Evolutionary conservation across 92 coral and sea anemone genomes (phyloP).

Genomic region (Parazoanthus atlanticus): DNA sequence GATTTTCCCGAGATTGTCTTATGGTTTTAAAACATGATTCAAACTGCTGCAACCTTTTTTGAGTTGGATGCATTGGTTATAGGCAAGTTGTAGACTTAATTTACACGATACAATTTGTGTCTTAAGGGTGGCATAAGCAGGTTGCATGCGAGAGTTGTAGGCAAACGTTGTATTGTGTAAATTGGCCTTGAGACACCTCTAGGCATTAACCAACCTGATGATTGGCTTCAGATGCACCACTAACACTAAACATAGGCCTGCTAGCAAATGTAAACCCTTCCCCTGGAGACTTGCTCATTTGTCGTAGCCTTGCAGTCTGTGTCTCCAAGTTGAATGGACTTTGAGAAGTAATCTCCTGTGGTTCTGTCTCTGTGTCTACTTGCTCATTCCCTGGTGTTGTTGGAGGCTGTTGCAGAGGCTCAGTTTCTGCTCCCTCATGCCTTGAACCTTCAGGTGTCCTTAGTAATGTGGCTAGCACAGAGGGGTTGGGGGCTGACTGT

Average conservation of each 20-base stretch:
- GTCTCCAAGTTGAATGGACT: slow-evolving; percentile 77
- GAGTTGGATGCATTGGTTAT: too few species aligned
- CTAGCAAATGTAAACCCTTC: slow-evolving; percentile 85
- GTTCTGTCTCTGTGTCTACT: slow-evolving; percentile 44
- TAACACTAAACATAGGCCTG: slow-evolving; percentile 76
- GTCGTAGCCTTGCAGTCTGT: slow-evolving; percentile 68
- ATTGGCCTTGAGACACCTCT: too few species aligned
- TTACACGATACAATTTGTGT: too few species aligned
- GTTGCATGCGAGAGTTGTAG: too few species aligned
- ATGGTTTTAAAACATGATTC: too few species aligned
- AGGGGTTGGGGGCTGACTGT: neutral
- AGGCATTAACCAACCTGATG: slow-evolving; percentile 18
- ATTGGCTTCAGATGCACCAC: neutral
- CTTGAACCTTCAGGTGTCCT: slow-evolving; percentile 6
- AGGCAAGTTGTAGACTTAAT: too few species aligned
- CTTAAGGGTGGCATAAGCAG: too few species aligned
- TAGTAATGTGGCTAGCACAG: neutral
- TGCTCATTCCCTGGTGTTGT: slow-evolving; percentile 32
- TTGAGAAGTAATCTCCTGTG: slow-evolving; percentile 24
- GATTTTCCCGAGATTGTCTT: too few species aligned
- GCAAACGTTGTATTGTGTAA: too few species aligned
- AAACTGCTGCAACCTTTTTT: too few species aligned
- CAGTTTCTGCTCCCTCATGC: neutral
- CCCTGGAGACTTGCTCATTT: slow-evolving; percentile 87
- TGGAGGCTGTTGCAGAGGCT: neutral